A percentile compares a stretch with the other conserved stretches of the same genome.
These are phyloP conservation scores for Leiothrix lutea DNA, from an alignment of 2,113 vertebrate species.

Conservation along the genomic window DNA sequence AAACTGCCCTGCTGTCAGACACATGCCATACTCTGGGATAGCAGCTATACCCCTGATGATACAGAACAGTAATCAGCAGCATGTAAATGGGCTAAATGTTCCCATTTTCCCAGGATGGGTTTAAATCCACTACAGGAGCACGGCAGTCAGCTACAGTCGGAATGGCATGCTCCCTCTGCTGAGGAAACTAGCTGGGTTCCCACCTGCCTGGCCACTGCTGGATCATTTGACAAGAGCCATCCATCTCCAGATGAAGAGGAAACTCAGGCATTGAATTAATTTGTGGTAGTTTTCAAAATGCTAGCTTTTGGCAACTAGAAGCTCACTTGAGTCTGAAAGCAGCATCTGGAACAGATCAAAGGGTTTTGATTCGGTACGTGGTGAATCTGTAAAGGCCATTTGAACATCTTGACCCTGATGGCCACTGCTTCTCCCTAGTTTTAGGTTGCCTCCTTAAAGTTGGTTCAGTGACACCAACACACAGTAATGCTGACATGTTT, in stretches of 20 bases:
- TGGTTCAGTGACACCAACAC: neutral
- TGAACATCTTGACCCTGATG: neutral
- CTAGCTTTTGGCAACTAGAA: neutral
- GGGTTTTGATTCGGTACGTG: rapidly evolving
- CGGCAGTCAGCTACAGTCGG: neutral
- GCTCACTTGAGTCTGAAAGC: neutral
- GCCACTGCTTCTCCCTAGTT: neutral
- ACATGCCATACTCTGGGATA: constrained; percentile 1
- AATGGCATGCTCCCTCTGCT: neutral
- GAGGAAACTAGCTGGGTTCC: neutral
- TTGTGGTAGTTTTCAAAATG: neutral
- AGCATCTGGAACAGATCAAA: neutral
- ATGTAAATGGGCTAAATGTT: constrained; percentile 20
- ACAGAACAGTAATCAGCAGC: constrained; percentile 18
- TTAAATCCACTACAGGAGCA: neutral
- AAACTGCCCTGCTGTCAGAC: constrained; percentile 22
- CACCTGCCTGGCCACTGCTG: neutral
- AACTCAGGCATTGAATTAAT: neutral
- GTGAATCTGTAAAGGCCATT: neutral
- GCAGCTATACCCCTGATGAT: neutral
- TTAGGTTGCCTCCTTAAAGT: neutral
- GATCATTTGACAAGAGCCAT: constrained; percentile 7
- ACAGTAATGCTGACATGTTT: neutral
- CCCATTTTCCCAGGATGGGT: neutral
- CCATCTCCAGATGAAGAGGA: constrained; percentile 9